phyloP scores from a whole-genome alignment of 1,140 invertebrate species.

The Lucilia cuprina region DNA sequence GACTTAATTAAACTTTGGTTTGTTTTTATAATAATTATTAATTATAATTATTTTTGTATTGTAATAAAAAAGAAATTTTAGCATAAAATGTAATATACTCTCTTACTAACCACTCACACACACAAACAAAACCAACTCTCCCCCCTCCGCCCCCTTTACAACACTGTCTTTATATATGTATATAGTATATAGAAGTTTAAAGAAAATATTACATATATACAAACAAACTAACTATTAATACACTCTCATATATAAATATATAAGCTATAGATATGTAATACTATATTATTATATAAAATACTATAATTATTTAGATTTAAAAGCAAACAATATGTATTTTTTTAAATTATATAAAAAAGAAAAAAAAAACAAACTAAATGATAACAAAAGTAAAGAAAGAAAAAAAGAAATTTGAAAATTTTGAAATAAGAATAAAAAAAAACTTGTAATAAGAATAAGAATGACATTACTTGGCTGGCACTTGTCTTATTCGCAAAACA shows the following conservation, averaged over 20 bases:
- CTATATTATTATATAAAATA: no score
- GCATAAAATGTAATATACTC: conserved; percentile 7
- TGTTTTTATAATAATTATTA: not conserved
- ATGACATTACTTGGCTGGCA: conserved; percentile 25
- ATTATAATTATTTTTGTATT: not conserved
- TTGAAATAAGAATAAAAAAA: not conserved
- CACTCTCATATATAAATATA: not conserved
- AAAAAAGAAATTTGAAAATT: not conserved
- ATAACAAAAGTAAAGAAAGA: not conserved
- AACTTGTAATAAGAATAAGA: not conserved
- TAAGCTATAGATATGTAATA: not conserved
- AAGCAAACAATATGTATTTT: not conserved
- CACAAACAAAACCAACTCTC: no score
- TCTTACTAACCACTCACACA: not conserved
- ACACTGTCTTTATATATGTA: no score
- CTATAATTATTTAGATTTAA: no score
- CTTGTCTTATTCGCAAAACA: conserved; percentile 22
- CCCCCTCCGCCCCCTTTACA: no score
- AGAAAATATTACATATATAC: not conserved
- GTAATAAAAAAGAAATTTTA: not conserved
- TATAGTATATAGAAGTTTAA: no score
- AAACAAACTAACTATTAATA: not conserved
- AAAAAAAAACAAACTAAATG: not conserved
- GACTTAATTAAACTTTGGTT: not conserved
- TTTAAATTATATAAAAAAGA: not conserved